Conservation (phyloP, 2,888 invertebrate species). For the Acheta domesticus region DNA sequence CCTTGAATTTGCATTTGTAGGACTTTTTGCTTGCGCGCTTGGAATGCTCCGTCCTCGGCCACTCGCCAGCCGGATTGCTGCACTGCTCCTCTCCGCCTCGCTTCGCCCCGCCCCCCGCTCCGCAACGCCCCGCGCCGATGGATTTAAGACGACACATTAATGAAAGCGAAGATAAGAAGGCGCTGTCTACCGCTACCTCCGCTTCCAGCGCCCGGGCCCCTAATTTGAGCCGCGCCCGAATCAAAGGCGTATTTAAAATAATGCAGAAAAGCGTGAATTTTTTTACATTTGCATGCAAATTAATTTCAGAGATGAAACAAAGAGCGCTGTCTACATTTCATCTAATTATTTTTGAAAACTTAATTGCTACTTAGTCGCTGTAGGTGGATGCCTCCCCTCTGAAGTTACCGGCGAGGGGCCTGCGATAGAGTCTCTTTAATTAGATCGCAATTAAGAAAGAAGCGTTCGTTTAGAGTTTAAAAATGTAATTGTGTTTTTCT, state of each 20-base stretch:
- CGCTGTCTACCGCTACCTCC: neutral
- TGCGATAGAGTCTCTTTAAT: neutral
- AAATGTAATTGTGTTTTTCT: constrained; percentile 3
- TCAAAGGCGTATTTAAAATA: constrained; percentile 11
- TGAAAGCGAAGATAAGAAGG: neutral
- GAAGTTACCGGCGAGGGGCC: neutral
- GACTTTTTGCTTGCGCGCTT: too few species aligned
- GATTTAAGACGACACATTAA: neutral
- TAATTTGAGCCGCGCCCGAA: neutral
- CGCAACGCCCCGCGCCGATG: neutral
- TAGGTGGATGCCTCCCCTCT: neutral
- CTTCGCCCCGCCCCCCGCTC: too few species aligned
- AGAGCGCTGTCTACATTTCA: constrained; percentile 11
- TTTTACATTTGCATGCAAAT: constrained; percentile 18
- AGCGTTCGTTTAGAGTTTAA: neutral
- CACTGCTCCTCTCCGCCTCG: too few species aligned
- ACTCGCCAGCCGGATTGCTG: too few species aligned
- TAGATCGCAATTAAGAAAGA: constrained; percentile 7
- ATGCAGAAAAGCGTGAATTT: constrained; percentile 18
- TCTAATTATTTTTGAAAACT: constrained; percentile 18
- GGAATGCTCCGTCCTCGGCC: too few species aligned
- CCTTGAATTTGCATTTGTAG: too few species aligned
- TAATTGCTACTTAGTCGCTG: neutral
- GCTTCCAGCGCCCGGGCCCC: neutral
- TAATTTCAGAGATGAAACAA: too few species aligned